Base-by-base conservation (phyloP, 2,113 vertebrate species). In the Scalopus aquaticus region DNA sequence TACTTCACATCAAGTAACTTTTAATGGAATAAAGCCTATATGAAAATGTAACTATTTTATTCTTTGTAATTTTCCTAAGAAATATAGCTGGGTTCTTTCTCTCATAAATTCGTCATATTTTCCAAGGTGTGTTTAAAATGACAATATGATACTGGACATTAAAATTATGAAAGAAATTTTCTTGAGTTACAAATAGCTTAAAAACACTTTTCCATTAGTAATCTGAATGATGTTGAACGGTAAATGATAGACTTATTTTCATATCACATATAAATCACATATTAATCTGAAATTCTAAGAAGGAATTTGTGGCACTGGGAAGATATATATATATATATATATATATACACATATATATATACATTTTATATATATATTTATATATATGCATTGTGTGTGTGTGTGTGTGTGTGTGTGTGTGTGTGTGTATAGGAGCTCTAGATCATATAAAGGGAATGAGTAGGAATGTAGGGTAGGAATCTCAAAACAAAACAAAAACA, bases 241-340 rank as follows among this genome's bases (percentile, higher is more conserved):
- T 49, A 85, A 56, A 60, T 64, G 17, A 15, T 2, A n/a, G n/a
- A 81, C 13, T 54, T 90, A 78, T 91, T 92, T 60, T 69, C 9
- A 19, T 32, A 58, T 56, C 28, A 72, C 4, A 88, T 46, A 51
- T 24, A 65, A 39, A 49, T 9, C 46, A 49, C 9, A 49, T 49
- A 49, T 30, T 92, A 95, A 82, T 67, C 15, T 5, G 82, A 96
- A 24, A 77, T 76, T 44, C 46, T 81, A 81, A 81, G 24, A 64
- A 73, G 15, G 5, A 67, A 64, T 4, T 46, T 46, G 42, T 56
- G 73, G 32, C 5, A 77, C 6, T 6, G 5, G 58, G 22, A 81
- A 42, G 20, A 10, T 15, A 86, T 28, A 69, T 19, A 2, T 79
- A 39, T 35, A 13, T 49, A 11, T 49, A 11, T 49, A 11, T 49